A percentile compares a stretch with the other conserved stretches of the same genome.
These are phyloP conservation scores for Hippocampus comes DNA, from an alignment of 2,113 vertebrate species.

Conservation along the genomic window DNA sequence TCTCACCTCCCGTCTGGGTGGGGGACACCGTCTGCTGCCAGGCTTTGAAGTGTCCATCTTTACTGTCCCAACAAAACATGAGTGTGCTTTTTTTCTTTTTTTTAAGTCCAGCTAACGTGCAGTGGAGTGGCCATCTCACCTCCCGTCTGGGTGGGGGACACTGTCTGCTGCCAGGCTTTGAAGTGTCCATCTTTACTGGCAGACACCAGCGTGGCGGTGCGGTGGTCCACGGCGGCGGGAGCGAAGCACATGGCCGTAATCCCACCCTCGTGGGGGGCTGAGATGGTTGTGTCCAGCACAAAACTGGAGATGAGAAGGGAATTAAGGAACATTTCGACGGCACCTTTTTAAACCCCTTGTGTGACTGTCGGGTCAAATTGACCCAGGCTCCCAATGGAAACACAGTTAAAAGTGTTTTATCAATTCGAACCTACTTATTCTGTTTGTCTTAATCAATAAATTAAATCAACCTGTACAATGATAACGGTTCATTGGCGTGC, in stretches of 20 bases:
- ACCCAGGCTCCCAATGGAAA: no score
- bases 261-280: slow-evolving; percentile 79
- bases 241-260: slow-evolving; percentile 86
- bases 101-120: no score
- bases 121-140: slow-evolving; percentile 32
- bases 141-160: slow-evolving; percentile 69
- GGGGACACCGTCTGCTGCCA: slow-evolving; percentile 80
- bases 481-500: no score
- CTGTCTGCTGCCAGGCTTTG: slow-evolving; percentile 86
- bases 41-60: slow-evolving; percentile 88
- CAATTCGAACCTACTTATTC: no score
- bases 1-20: slow-evolving; percentile 64
- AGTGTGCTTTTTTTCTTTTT: no score
- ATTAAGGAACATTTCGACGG: background rate
- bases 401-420: background rate
- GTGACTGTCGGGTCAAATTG: no score
- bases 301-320: slow-evolving; percentile 70
- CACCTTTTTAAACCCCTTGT: background rate
- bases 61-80: slow-evolving; percentile 47
- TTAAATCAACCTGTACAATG: no score
- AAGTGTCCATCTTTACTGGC: slow-evolving; percentile 82
- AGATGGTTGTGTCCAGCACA: slow-evolving; percentile 86
- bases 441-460: no score
- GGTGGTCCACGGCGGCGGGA: slow-evolving; percentile 44
- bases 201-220: slow-evolving; percentile 80